Conservation (phyloP, 2,113 vertebrate genomes). For the Mirounga angustirostris region DNA sequence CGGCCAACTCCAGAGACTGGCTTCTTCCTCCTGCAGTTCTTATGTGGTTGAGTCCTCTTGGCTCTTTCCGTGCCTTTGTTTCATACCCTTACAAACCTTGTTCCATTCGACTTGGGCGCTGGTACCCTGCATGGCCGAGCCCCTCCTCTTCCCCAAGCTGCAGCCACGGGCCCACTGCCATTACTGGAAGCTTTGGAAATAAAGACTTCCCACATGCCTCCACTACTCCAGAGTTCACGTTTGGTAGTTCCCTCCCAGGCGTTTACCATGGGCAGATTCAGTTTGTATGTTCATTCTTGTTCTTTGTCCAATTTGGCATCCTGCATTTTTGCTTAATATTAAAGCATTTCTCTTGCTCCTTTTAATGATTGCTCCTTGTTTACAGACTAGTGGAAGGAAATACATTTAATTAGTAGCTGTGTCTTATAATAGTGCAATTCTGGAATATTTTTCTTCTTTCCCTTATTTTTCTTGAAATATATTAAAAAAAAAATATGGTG, state of each 20-base stretch:
- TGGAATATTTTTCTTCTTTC: neutral
- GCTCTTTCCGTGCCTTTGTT: neutral
- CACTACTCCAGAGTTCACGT: too few relatives aligned
- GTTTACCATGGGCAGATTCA: too few relatives aligned
- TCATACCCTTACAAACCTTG: neutral
- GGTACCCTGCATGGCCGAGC: neutral
- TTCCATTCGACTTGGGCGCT: too few relatives aligned
- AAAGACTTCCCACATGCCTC: neutral
- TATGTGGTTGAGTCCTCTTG: neutral
- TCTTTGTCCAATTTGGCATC: neutral
- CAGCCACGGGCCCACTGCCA: fast-evolving
- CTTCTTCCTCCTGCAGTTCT: neutral
- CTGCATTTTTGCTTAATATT: neutral
- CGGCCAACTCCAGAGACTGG: neutral
- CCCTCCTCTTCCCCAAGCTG: neutral
- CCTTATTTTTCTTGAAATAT: neutral
- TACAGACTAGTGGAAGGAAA: neutral
- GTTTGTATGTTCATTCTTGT: neutral
- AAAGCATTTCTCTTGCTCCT: neutral
- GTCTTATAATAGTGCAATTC: neutral
- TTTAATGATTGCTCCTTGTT: neutral
- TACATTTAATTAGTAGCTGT: neutral
- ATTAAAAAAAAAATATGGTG: neutral
- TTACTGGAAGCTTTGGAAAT: neutral
- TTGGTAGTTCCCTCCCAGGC: neutral